These are phyloP conservation scores for Premnoplex brunnescens DNA, from an alignment of 2,797 vertebrate species.

Conservation along the genomic window DNA sequence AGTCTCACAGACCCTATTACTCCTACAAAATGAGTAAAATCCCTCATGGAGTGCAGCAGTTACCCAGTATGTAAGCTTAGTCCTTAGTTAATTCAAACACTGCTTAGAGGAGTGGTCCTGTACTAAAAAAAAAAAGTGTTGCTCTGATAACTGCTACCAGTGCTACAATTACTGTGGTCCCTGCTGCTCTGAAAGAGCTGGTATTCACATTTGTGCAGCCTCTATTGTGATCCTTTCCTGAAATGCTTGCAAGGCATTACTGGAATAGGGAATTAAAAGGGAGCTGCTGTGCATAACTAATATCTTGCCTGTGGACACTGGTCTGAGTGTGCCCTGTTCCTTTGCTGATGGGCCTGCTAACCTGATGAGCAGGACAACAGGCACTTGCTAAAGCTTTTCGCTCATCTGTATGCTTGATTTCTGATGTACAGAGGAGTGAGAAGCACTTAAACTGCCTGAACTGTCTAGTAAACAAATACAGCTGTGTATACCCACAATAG, in stretches of 20 bases:
- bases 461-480: background rate
- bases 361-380: background rate
- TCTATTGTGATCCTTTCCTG: background rate
- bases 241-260: background rate
- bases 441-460: background rate
- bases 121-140: background rate
- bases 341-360: background rate
- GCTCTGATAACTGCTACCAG: background rate
- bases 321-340: background rate
- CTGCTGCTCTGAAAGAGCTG: background rate
- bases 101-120: background rate
- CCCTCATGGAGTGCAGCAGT: fast-evolving
- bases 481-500: fast-evolving
- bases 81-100: background rate
- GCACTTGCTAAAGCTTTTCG: background rate
- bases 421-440: background rate
- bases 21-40: background rate
- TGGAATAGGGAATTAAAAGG: conserved; percentile 11
- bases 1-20: background rate
- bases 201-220: background rate
- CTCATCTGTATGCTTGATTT: background rate
- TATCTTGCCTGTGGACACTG: background rate
- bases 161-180: background rate
- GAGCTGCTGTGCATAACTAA: conserved; percentile 21
- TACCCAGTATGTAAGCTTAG: background rate